phyloP scores from a whole-genome alignment of 2,113 vertebrate genomes.

The Rattus rattus region DNA sequence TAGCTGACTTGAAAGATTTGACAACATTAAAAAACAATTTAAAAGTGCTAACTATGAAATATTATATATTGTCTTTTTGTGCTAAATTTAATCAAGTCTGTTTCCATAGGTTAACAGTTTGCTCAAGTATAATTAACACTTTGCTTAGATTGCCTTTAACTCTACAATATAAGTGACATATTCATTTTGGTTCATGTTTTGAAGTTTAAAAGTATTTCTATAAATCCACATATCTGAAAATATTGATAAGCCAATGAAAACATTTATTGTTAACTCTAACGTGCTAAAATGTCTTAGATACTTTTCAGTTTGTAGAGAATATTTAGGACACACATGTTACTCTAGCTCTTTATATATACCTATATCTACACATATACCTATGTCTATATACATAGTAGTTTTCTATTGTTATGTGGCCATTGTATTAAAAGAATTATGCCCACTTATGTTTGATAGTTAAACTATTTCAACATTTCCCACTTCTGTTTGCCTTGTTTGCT shows the following conservation, averaged over 20 bases:
- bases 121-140: neutral
- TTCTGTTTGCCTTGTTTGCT: neutral
- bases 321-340: conserved; percentile 42
- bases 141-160: conserved; percentile 19
- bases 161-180: neutral
- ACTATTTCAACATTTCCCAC: neutral
- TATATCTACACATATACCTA: neutral
- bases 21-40: neutral
- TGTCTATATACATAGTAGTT: neutral
- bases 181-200: conserved; percentile 50
- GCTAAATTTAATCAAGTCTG: neutral
- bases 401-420: conserved; percentile 53
- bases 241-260: conserved; percentile 55
- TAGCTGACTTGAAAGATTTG: neutral
- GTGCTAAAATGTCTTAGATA: conserved; percentile 63
- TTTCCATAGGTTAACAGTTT: neutral
- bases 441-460: neutral
- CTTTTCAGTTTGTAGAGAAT: conserved; percentile 65
- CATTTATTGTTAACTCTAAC: conserved; percentile 63
- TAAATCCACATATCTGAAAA: conserved; percentile 27
- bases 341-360: neutral
- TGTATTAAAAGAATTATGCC: neutral
- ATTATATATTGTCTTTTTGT: neutral
- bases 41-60: neutral
- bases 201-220: conserved; percentile 42